Evolutionary conservation across 2,113 vertebrate species (phyloP).

Genomic region (Aphelocoma coerulescens): DNA sequence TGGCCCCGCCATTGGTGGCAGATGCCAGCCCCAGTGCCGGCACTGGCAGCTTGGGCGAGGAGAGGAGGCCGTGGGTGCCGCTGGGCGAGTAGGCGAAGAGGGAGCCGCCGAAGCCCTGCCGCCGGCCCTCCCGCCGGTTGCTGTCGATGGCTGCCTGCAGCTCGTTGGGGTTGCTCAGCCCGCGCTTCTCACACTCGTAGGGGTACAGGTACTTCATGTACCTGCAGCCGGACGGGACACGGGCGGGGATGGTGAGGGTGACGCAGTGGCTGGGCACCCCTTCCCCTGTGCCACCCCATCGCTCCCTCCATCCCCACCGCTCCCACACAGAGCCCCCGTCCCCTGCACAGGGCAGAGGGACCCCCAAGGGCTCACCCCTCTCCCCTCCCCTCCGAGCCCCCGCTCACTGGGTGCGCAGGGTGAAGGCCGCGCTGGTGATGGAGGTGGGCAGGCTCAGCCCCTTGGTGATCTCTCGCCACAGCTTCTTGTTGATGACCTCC

Average conservation of each 20-base stretch:
- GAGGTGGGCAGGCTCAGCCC: constrained; percentile 96
- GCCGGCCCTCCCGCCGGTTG: constrained; percentile 90
- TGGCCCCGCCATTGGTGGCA: constrained; percentile 83
- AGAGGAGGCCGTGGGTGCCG: constrained; percentile 85
- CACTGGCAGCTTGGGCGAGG: constrained; percentile 86
- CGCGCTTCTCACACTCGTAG: constrained; percentile 94
- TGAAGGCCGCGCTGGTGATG: constrained; percentile 98
- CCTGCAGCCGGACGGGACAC: constrained; percentile 44
- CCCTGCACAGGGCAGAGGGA: not conserved
- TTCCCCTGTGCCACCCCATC: rapidly evolving
- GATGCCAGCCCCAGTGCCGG: constrained; percentile 73
- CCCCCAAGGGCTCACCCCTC: not conserved
- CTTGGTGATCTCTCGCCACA: constrained; percentile 98
- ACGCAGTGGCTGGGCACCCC: rapidly evolving
- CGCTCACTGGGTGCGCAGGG: constrained; percentile 94
- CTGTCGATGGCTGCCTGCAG: constrained; percentile 97
- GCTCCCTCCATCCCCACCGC: not conserved
- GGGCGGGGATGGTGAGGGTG: rapidly evolving
- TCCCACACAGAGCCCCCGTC: not conserved
- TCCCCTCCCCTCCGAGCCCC: not conserved
- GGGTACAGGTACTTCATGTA: constrained; percentile 99
- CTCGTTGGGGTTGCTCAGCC: constrained; percentile 94
- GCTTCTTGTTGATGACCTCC: constrained; percentile 98
- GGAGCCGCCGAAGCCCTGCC: constrained; percentile 89
- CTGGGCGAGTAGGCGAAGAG: constrained; percentile 92